These are phyloP conservation scores for Marisa cornuarietis DNA, from an alignment of 1,140 invertebrate genomes.

Conservation along the genomic window DNA sequence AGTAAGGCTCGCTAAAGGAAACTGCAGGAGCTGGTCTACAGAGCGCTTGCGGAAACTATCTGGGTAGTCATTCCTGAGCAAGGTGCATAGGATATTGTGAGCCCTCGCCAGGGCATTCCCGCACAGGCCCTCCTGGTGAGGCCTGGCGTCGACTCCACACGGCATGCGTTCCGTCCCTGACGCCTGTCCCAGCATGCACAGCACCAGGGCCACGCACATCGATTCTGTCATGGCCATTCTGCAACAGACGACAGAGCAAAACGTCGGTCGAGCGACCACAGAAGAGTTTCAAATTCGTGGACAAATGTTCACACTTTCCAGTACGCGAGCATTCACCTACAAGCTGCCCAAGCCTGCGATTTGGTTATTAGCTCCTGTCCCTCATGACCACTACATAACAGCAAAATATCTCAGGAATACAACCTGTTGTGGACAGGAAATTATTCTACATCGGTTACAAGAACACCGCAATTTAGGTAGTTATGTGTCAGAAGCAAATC, in stretches of 20 bases:
- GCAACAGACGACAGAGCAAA: not conserved
- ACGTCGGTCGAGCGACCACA: not conserved
- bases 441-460: too few relatives aligned
- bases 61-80: not conserved
- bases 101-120: not conserved
- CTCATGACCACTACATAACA: too few relatives aligned
- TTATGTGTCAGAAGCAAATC: too few relatives aligned
- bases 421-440: too few relatives aligned
- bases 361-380: too few relatives aligned
- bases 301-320: too few relatives aligned
- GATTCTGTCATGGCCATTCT: not conserved
- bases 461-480: too few relatives aligned
- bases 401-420: too few relatives aligned
- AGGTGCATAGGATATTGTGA: not conserved
- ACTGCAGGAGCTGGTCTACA: not conserved
- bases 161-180: not conserved
- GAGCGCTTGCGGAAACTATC: not conserved
- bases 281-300: too few relatives aligned
- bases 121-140: constrained; percentile 1
- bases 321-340: too few relatives aligned
- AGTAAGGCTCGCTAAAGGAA: not conserved
- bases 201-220: not conserved
- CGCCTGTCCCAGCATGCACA: constrained; percentile 4
- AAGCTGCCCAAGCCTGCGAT: too few relatives aligned
- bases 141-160: constrained; percentile 4